Percentiles rank a stretch among this genome's conserved stretches.
These are phyloP conservation scores for Eidolon helvum DNA, from an alignment of 2,113 vertebrate genomes.

Conservation along the genomic window DNA sequence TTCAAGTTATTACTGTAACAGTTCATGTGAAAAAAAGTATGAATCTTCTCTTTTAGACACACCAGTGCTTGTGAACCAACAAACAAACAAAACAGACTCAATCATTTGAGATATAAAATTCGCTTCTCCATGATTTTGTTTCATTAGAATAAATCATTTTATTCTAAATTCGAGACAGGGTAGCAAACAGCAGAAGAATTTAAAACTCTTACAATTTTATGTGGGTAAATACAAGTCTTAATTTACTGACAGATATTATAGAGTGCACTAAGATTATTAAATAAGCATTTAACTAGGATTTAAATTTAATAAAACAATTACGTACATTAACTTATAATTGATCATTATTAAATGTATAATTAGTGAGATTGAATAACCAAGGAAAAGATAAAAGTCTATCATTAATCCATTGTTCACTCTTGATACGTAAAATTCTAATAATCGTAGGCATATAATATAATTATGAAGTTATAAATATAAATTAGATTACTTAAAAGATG, in stretches of 20 bases:
- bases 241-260: slow-evolving; percentile 55
- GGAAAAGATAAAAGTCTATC: slow-evolving; percentile 70
- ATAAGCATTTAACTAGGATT: slow-evolving; percentile 70
- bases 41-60: not conserved
- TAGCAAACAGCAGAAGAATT: not conserved
- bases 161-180: not conserved
- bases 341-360: slow-evolving; percentile 77
- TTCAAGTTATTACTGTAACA: not conserved
- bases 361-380: slow-evolving; percentile 70
- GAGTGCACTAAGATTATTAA: slow-evolving; percentile 63
- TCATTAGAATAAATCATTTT: not conserved
- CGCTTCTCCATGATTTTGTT: not conserved
- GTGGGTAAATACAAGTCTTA: slow-evolving; percentile 9
- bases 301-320: slow-evolving; percentile 77
- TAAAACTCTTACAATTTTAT: slow-evolving; percentile 36
- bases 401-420: slow-evolving; percentile 64
- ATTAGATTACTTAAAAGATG: slow-evolving; percentile 69
- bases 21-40: not conserved
- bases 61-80: not conserved
- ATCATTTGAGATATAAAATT: not conserved
- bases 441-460: slow-evolving; percentile 68
- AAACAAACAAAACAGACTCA: not conserved
- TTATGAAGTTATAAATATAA: slow-evolving; percentile 76
- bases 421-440: slow-evolving; percentile 55
- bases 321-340: slow-evolving; percentile 72